Evolutionary conservation across 1,140 invertebrate species (phyloP).

Genomic region (Zaprionus africanus): DNA sequence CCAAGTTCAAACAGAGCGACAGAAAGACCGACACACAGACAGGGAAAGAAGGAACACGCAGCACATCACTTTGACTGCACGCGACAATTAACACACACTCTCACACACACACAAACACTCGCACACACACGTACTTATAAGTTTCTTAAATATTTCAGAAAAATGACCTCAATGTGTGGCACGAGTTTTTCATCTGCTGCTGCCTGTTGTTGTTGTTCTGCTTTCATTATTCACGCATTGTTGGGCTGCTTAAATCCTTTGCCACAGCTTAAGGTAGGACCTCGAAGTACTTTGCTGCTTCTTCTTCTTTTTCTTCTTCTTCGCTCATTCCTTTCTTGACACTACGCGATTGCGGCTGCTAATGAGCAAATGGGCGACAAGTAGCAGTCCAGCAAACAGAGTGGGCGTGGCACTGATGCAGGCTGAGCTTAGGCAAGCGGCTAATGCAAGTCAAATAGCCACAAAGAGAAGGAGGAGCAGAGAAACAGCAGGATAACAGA

Average conservation of each 20-base stretch:
- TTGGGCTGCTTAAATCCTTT: slow-evolving; percentile 38
- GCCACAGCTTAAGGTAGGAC: slow-evolving; percentile 36
- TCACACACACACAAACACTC: slow-evolving; percentile 17
- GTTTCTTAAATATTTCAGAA: slow-evolving; percentile 70
- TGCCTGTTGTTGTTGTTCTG: slow-evolving; percentile 1
- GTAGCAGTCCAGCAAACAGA: background rate
- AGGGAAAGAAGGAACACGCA: background rate
- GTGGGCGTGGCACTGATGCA: background rate
- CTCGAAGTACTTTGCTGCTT: background rate
- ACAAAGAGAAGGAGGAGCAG: background rate
- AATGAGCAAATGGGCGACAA: slow-evolving; percentile 41
- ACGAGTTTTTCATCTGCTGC: slow-evolving; percentile 13
- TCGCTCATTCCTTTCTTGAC: background rate
- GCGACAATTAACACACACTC: slow-evolving; percentile 65
- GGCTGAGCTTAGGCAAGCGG: background rate
- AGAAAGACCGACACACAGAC: slow-evolving; percentile 3
- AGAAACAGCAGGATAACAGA: background rate
- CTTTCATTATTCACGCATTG: slow-evolving; percentile 56
- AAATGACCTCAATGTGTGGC: slow-evolving; percentile 73
- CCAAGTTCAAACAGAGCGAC: slow-evolving; percentile 69
- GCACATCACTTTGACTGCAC: slow-evolving; percentile 28
- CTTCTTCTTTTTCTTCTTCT: background rate
- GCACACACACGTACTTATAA: slow-evolving; percentile 29
- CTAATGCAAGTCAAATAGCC: slow-evolving; percentile 7
- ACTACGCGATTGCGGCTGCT: slow-evolving; percentile 50